These are phyloP conservation scores for Girardinichthys multiradiatus DNA, from an alignment of 2,113 vertebrate species.

Conservation along the genomic window DNA sequence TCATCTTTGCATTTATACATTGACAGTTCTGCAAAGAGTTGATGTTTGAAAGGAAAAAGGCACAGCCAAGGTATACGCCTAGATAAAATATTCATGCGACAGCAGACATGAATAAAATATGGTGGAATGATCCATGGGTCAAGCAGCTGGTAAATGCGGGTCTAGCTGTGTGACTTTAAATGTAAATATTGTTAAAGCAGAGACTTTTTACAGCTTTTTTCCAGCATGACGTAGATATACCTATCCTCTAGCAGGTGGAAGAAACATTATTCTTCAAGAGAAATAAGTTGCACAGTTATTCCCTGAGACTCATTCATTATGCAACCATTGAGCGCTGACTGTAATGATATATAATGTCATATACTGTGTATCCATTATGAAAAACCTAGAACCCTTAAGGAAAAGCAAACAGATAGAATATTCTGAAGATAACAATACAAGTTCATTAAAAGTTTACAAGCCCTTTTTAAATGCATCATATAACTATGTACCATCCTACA, in stretches of 20 bases:
- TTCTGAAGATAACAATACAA: neutral
- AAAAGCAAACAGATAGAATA: neutral
- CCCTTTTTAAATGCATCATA: neutral
- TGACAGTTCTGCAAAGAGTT: slow-evolving; percentile 4
- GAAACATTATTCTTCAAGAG: slow-evolving; percentile 29
- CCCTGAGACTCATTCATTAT: slow-evolving; percentile 60
- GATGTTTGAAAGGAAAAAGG: slow-evolving; percentile 22
- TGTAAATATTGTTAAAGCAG: slow-evolving; percentile 50
- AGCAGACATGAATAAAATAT: slow-evolving; percentile 67
- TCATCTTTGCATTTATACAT: slow-evolving; percentile 37
- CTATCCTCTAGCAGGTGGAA: slow-evolving; percentile 24
- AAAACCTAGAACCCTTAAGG: slow-evolving; percentile 15
- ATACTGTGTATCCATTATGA: slow-evolving; percentile 15
- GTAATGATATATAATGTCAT: slow-evolving; percentile 29
- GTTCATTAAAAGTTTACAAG: neutral
- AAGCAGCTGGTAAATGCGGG: slow-evolving; percentile 51
- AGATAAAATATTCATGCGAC: slow-evolving; percentile 66
- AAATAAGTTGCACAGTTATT: slow-evolving; percentile 35
- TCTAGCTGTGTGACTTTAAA: slow-evolving; percentile 39
- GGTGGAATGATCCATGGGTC: slow-evolving; percentile 55
- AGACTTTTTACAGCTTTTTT: slow-evolving; percentile 7
- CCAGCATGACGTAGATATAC: slow-evolving; percentile 5
- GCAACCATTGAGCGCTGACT: slow-evolving; percentile 43
- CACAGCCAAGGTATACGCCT: slow-evolving; percentile 18
- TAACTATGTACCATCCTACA: neutral